phyloP scores from a whole-genome alignment of 2,113 vertebrate species.

The Holacanthus passer region DNA sequence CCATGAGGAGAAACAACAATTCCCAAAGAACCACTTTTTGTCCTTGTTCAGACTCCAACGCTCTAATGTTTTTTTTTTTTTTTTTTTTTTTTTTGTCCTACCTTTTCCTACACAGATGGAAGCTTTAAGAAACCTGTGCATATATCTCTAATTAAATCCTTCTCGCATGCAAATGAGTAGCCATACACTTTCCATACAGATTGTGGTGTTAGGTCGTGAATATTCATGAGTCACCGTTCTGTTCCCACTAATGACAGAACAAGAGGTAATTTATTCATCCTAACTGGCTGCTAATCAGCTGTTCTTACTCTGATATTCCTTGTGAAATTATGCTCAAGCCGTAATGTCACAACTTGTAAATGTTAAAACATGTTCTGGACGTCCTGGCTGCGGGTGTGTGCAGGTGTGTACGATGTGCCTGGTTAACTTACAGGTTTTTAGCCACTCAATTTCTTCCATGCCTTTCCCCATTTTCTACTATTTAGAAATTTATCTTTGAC shows the following conservation, averaged over 20 bases:
- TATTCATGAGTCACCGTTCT: conserved; percentile 77
- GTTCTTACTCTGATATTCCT: conserved; percentile 61
- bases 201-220: conserved; percentile 68
- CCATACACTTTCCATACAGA: conserved; percentile 57
- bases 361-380: neutral
- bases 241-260: conserved; percentile 77
- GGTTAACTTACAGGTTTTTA: neutral
- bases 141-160: conserved; percentile 45
- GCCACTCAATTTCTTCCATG: neutral
- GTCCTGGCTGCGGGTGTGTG: neutral
- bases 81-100: neutral
- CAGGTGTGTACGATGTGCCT: neutral
- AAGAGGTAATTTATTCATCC: conserved; percentile 77
- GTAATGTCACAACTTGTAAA: conserved; percentile 7
- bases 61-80: neutral
- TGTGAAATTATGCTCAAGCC: conserved; percentile 23
- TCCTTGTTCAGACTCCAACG: neutral
- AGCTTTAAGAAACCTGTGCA: conserved; percentile 27
- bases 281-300: conserved; percentile 79
- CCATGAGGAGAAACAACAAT: neutral
- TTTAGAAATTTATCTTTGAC: neutral
- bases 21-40: neutral
- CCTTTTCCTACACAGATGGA: conserved; percentile 50
- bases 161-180: conserved; percentile 61
- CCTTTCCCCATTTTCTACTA: neutral